Evolutionary conservation across 1,140 invertebrate species (phyloP), one percentile per base, ranked within the genome.

Genomic region (Scaptodrosophila lebanonensis): DNA sequence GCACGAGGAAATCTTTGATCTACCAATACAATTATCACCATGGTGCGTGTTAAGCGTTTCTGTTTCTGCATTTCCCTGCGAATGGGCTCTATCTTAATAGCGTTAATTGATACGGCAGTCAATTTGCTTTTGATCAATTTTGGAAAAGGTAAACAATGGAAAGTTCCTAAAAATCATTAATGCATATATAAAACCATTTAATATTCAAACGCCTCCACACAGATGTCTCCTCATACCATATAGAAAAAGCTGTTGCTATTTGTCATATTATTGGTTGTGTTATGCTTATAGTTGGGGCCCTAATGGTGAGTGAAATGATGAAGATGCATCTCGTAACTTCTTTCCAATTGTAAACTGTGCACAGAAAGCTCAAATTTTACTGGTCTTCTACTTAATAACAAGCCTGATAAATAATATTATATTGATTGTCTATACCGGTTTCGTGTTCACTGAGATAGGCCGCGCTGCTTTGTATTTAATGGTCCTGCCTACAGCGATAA

Each of bases 351-450:
- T 35, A 1, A 15, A 8, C 6, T 15, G 8, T 4, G 7, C 17
- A 3, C 42, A 77, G 72, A 27, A 15, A 33, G 71, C 72, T 1
- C 57, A 54, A 7, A 39, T 77, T 12, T 39, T 77, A 8, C 29
- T 77, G 44, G 33, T 60, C 15, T 77, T 77, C 20, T 77, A 54
- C 17, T 54, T 77, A 2, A 77, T 77, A 25, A 79, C 72, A 6
- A 51, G 58, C 12, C 1, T 79, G 3, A 40, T 62, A 27, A 77
- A 77, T 12, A 15, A n/a, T 0, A 0, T 29, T 6, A 54, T 77
- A 4, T 0, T 52, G 25, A 4, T 33, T 1, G 1, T 15, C 9
- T 42, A 57, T 25, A 16, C 25, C 15, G 11, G 39, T 20, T 35
- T 17, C 20, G 2, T 18, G 3, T 9, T 29, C 3, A 6, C 9